These are phyloP conservation scores for Clivina fossor DNA, from an alignment of 2,888 invertebrate species.

Conservation along the genomic window DNA sequence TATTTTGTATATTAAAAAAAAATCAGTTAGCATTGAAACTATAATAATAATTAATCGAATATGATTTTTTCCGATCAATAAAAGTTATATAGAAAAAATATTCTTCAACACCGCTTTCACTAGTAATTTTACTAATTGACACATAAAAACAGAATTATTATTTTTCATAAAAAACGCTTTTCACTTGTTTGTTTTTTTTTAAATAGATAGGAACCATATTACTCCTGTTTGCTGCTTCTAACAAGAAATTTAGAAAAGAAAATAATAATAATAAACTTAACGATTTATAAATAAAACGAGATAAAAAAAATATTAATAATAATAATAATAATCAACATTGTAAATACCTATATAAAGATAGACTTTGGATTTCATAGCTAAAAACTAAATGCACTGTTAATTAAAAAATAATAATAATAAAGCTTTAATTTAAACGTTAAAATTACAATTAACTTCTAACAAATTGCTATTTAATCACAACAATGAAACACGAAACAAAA, in stretches of 20 bases:
- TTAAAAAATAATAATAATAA: too few species aligned
- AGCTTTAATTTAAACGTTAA: too few species aligned
- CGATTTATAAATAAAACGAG: slow-evolving; percentile 31
- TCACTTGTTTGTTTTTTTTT: too few species aligned
- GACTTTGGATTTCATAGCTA: slow-evolving; percentile 32
- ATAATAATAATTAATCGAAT: too few species aligned
- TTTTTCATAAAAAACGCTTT: slow-evolving; percentile 40
- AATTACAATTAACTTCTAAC: too few species aligned
- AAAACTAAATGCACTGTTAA: slow-evolving; percentile 34
- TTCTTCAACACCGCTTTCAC: slow-evolving; percentile 41
- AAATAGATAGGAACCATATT: slow-evolving; percentile 44
- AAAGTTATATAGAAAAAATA: slow-evolving; percentile 38
- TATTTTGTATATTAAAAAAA: too few species aligned
- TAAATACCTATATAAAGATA: slow-evolving; percentile 35
- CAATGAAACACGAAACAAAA: too few species aligned
- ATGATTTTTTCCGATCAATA: too few species aligned
- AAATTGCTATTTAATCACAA: too few species aligned
- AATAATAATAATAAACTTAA: slow-evolving; percentile 30
- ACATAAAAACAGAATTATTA: slow-evolving; percentile 36
- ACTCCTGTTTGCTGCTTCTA: slow-evolving; percentile 40
- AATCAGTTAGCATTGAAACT: too few species aligned
- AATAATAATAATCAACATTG: slow-evolving; percentile 33
- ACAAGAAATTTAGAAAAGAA: slow-evolving; percentile 31
- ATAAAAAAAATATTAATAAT: slow-evolving; percentile 22
- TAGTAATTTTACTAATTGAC: slow-evolving; percentile 46